Evolutionary conservation across 1,140 invertebrate species (phyloP), one percentile per base, ranked within the genome.

Genomic region (Eupeodes corollae): DNA sequence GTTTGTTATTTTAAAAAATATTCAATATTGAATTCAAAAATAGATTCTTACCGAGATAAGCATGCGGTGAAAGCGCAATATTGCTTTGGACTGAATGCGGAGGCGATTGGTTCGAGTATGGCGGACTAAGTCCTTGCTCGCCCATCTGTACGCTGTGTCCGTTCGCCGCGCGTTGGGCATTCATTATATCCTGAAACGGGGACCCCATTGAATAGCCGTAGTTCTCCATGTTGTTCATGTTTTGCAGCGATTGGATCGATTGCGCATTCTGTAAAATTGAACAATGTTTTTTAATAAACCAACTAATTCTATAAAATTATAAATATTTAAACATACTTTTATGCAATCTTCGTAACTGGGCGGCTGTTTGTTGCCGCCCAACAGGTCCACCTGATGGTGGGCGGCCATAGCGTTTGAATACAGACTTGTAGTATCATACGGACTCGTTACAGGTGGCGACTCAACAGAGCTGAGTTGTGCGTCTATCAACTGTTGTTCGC

Each of bases 291-390:
- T 11, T 35, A 38, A 18, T 1, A n/a, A 16, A 5, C 10, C 9
- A 11, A 30, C 1, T 45, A 31, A 34, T 40, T 30, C 6, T 18
- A 43, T 3, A 8, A 31, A 43, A 26, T 30, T 12, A 13, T 43
- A n/a, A 21, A 3, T 31, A 11, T 43, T 21, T 14, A n/a, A 15
- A 56, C 50, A 52, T 62, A 78, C 76, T 71, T 91, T 90, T 57
- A 91, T 82, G 61, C 86, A 88, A 58, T 91, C 88, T 61, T 91
- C 88, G 68, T 91, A 91, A 45, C 86, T 82, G 14, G 88, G 87
- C 16, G 86, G 86, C 61, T 90, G 86, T 55, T 89, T 88, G 59
- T 74, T 76, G 49, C 69, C 69, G n/a, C 73, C 72, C 50, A 82
- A 72, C 26, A 78, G 61, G 42, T 63, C 60, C 10, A 67, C 49